Evolutionary conservation across 2,888 invertebrate species (phyloP).

Genomic region (Lycia hirtaria): DNA sequence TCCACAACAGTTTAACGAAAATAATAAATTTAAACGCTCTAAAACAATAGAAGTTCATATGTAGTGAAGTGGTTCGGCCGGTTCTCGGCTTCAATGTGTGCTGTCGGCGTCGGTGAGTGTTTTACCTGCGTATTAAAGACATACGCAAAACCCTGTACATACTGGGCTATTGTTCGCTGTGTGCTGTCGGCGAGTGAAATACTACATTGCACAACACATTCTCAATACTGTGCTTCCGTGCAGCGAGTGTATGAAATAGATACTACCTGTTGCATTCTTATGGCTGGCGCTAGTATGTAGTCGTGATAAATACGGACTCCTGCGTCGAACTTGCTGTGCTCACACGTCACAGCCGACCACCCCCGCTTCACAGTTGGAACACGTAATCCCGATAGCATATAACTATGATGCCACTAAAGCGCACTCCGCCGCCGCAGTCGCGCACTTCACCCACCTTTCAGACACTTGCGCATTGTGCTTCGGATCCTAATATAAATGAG

Average conservation of each 20-base stretch:
- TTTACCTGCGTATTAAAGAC: too few species aligned
- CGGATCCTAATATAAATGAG: not conserved
- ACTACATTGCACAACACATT: not conserved
- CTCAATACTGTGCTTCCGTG: too few species aligned
- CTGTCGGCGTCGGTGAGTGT: too few species aligned
- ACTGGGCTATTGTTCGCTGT: not conserved
- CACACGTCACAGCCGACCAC: not conserved
- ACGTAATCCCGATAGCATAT: not conserved
- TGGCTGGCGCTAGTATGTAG: too few species aligned
- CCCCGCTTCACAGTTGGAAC: not conserved
- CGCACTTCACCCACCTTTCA: not conserved
- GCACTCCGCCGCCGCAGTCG: conserved; percentile 1
- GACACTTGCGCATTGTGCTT: not conserved
- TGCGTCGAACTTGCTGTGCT: not conserved
- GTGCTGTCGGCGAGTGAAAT: not conserved
- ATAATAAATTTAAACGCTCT: not conserved
- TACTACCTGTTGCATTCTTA: not conserved
- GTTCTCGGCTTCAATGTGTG: not conserved
- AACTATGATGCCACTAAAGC: not conserved
- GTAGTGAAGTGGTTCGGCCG: not conserved
- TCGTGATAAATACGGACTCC: not conserved
- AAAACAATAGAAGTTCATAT: not conserved
- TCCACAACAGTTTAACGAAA: not conserved
- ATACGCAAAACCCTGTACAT: too few species aligned
- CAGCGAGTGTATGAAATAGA: not conserved